Base-by-base conservation (phyloP, 2,113 vertebrate genomes). In the Coregonus clupeaformis region DNA sequence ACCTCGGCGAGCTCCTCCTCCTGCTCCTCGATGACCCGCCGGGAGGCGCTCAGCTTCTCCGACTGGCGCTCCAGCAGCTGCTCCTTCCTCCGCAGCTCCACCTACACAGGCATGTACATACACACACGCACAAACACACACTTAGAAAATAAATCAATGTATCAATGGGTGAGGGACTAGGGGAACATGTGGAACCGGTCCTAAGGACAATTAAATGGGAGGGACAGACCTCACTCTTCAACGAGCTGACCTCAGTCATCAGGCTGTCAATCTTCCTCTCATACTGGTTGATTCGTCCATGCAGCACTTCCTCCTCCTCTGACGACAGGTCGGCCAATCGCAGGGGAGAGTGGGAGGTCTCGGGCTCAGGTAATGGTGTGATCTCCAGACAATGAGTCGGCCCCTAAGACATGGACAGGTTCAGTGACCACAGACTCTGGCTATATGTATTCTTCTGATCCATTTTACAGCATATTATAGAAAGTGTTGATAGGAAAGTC, bases 261-360 rank as follows among this genome's bases (percentile, higher is more conserved):
- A 98, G 89, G 84, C 84, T 94, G 71, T 96, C 94, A 0, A 98
- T 94, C 90, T 95, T 97, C 89, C 90, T 96, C 72, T 97, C 95
- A 1, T 96, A 97, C 67, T 90, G 84, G 22, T 91, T 94, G 42
- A 96, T 94, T 72, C 92, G 95, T 86, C 91, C 89, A 30, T 91
- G 94, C 9, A 93, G 66, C 0, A 84, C 83, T 27, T 95, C 94
- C 5, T 96, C 95, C 0, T 96, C 95, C 22, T 95, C 95, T 0
- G 93, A 94, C 0, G 94, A 94, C 25, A 98, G 95, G 80, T 98
- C 97, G 32, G 94, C 94, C 79, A 96, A 77, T 68, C 79, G 93
- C 85, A 97, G 80, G 0, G 87, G 90, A 0, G 95, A 93, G 66
- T 92, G 87, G 36, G 94, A 80, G 14, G 78, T 91, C 22, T 94